Base-by-base conservation (phyloP, 2,888 invertebrate species). In the Apotomis betuletana region DNA sequence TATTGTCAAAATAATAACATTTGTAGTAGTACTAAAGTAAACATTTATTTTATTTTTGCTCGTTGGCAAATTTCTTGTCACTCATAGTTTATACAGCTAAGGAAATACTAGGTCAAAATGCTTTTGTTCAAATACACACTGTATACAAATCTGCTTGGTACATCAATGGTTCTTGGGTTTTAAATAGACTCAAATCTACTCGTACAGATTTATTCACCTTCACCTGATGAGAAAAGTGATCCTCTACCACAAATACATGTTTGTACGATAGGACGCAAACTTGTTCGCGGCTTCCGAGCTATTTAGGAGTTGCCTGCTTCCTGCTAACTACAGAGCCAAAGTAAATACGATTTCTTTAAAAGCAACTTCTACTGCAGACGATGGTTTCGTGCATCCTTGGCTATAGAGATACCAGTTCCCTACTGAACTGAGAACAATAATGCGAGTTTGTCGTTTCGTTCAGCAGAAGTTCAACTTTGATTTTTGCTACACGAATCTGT, bases 31-130 rank as follows among this genome's bases (percentile, higher is more conserved):
- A 49, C 9, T 49, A 49, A 49, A 49, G 9, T 49, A 49, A 8
- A 41, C 6, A 41, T 49, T 2, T 49, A 13, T 13, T 13, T 41
- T 41, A 41, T 44, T 61, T 46, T 61, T 61, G 46, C 61, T 61
- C 27, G 46, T 49, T 49, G n/a, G 13, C 15, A 61, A 27, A 51
- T 51, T 36, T 12, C 27, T 61, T 27, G 12, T 9, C 6, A 61
- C 51, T 58, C 13, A 51, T 63, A 63, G 62, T 38, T 38, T 63
- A 63, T 38, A 27, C 27, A 52, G 36, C 52, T 63, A 63, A n/a
- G n/a, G 13, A 13, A 38, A 27, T 38, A 4, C 13, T 63, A 63
- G 10, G 49, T 51, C 10, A 10, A 41, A 41, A 41, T 58, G 10
- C 12, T 58, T 27, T 12, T 58, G 49, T 10, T 49, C 9, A 10